phyloP scores from a whole-genome alignment of 2,888 invertebrate species.

The Tridacna crocea region DNA sequence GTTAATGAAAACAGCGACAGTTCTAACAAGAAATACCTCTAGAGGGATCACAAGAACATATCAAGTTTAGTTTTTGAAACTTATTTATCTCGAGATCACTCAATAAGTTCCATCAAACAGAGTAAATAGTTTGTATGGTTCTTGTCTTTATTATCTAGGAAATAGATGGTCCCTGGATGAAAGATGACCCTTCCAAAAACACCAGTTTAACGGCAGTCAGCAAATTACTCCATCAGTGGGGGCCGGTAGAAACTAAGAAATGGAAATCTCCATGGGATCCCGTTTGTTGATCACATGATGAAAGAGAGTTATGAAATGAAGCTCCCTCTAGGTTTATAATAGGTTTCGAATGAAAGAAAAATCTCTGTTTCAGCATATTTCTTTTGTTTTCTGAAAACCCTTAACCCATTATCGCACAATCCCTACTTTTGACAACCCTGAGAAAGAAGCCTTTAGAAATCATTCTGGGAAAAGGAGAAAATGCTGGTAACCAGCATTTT shows the following conservation, averaged over 20 bases:
- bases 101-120: conserved; percentile 6
- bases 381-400: not conserved
- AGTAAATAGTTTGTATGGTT: not conserved
- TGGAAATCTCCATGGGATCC: not conserved
- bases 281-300: conserved; percentile 12
- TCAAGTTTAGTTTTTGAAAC: not conserved
- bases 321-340: not conserved
- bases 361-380: conserved; percentile 13
- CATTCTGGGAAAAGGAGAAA: not conserved
- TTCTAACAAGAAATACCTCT: too few relatives aligned
- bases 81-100: not conserved
- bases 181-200: conserved; percentile 2
- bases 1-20: too few relatives aligned
- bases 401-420: not conserved
- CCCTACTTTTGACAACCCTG: not conserved
- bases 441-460: not conserved
- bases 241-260: not conserved
- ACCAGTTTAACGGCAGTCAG: not conserved
- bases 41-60: too few relatives aligned
- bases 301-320: conserved; percentile 22
- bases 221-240: conserved; percentile 7
- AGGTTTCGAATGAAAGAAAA: conserved; percentile 20
- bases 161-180: not conserved
- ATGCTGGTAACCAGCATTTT: not conserved
- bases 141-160: not conserved